Percentiles rank a stretch among this genome's conserved stretches.
phyloP scores from a whole-genome alignment of 2,113 vertebrate species.

The Scomber colias region DNA sequence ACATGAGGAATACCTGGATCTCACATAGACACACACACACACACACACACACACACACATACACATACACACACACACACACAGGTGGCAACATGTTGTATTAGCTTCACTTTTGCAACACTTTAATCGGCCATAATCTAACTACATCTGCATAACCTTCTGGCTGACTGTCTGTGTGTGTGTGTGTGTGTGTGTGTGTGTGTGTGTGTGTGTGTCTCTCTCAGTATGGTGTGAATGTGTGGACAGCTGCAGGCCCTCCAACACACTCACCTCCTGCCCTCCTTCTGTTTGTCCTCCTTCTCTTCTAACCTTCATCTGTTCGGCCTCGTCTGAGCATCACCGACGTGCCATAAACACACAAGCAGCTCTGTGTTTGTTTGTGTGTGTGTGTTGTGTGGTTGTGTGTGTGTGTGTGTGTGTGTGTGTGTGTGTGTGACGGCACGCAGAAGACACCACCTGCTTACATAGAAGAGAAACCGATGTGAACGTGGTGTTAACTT shows the following conservation, averaged over 20 bases:
- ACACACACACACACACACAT: too few species aligned
- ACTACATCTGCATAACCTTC: constrained; percentile 22
- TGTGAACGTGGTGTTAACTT: too few species aligned
- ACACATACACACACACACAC: neutral
- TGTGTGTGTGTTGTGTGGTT: constrained; percentile 10
- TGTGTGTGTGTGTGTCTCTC: constrained; percentile 18
- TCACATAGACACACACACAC: too few species aligned
- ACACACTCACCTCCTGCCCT: constrained; percentile 44
- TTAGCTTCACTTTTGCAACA: constrained; percentile 44
- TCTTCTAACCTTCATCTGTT: constrained; percentile 27
- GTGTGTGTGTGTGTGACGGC: neutral
- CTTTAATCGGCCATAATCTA: constrained; percentile 23
- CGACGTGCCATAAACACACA: constrained; percentile 12
- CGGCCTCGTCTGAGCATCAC: constrained; percentile 13
- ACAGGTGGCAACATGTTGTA: constrained; percentile 39
- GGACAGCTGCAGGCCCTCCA: constrained; percentile 66
- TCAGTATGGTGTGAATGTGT: constrained; percentile 62
- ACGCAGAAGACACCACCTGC: constrained; percentile 8
- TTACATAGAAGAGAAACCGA: too few species aligned
- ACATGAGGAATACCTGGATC: too few species aligned
- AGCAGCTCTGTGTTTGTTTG: constrained; percentile 13
- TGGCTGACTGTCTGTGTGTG: constrained; percentile 29
- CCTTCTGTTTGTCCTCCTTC: constrained; percentile 31
- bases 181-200: constrained; percentile 26
- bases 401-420: neutral